Conservation (phyloP, 2,888 invertebrate species). For the Cryptus armator region DNA sequence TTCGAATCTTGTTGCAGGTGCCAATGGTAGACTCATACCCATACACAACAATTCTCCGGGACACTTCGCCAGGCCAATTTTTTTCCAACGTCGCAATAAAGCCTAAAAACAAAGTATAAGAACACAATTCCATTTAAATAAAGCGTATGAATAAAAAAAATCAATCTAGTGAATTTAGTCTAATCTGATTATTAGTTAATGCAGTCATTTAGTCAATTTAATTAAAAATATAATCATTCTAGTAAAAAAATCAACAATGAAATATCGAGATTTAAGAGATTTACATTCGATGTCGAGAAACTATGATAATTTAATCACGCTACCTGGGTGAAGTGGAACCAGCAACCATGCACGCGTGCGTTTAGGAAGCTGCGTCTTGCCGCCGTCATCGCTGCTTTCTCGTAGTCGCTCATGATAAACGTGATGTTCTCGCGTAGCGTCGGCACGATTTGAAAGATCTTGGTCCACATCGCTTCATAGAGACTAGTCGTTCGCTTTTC, state of each 20-base stretch:
- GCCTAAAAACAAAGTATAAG: not conserved
- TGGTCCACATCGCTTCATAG: not conserved
- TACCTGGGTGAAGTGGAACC: slow-evolving; percentile 9
- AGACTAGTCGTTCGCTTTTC: not conserved
- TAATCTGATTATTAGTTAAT: too few species aligned
- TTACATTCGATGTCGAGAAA: too few species aligned
- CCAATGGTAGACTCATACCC: not conserved
- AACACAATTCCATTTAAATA: not conserved
- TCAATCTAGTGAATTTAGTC: too few species aligned
- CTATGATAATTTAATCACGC: too few species aligned
- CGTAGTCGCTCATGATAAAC: slow-evolving; percentile 3
- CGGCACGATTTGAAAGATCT: not conserved
- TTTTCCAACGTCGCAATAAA: not conserved
- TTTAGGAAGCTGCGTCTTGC: not conserved
- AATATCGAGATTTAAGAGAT: too few species aligned
- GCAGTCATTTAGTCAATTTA: too few species aligned
- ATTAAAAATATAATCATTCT: too few species aligned
- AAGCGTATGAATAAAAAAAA: too few species aligned
- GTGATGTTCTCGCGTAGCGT: not conserved
- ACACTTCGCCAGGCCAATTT: not conserved
- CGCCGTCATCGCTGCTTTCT: not conserved
- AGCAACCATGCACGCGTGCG: not conserved
- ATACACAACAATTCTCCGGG: not conserved
- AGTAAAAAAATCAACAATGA: too few species aligned
- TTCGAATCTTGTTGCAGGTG: not conserved